Percentiles rank a stretch among this genome's conserved stretches.
phyloP scores from a whole-genome alignment of 2,888 invertebrate genomes.

The Dynastes grantii region DNA sequence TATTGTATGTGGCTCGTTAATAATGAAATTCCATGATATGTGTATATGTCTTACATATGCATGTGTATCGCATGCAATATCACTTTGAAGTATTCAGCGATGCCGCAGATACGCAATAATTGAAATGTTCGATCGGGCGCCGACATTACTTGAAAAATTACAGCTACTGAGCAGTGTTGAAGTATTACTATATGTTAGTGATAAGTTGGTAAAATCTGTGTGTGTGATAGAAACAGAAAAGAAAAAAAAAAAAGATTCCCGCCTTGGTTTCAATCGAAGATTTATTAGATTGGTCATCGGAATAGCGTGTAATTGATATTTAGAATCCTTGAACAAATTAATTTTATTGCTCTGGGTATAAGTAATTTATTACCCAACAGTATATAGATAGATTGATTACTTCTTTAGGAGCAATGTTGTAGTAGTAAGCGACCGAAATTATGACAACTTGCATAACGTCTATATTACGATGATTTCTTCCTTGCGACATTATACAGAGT shows the following conservation, averaged over 20 bases:
- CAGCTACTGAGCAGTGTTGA: conserved; percentile 20
- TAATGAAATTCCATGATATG: conserved; percentile 14
- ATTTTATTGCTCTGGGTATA: conserved; percentile 47
- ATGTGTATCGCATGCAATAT: conserved; percentile 4
- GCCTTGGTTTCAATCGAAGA: conserved; percentile 45
- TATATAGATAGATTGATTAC: conserved; percentile 37
- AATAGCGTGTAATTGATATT: conserved; percentile 48
- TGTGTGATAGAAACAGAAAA: conserved; percentile 3
- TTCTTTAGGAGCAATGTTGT: conserved; percentile 30
- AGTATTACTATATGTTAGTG: not conserved
- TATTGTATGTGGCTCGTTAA: not conserved
- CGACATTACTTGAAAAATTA: conserved; percentile 41
- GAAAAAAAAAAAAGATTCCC: conserved; percentile 22
- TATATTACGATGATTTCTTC: not conserved
- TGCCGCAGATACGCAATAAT: conserved; percentile 25
- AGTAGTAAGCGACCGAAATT: not conserved
- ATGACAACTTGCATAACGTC: not conserved
- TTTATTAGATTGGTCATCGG: conserved; percentile 47
- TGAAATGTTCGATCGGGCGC: conserved; percentile 37
- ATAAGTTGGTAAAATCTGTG: conserved; percentile 26
- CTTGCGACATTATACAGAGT: too few relatives aligned
- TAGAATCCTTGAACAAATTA: conserved; percentile 49
- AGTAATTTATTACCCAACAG: conserved; percentile 45
- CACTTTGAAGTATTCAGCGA: conserved; percentile 22
- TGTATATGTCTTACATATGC: conserved; percentile 4